Percentiles rank a stretch among this genome's conserved stretches.
phyloP scores from a whole-genome alignment of 2,888 invertebrate species.

The Adelphocoris suturalis region DNA sequence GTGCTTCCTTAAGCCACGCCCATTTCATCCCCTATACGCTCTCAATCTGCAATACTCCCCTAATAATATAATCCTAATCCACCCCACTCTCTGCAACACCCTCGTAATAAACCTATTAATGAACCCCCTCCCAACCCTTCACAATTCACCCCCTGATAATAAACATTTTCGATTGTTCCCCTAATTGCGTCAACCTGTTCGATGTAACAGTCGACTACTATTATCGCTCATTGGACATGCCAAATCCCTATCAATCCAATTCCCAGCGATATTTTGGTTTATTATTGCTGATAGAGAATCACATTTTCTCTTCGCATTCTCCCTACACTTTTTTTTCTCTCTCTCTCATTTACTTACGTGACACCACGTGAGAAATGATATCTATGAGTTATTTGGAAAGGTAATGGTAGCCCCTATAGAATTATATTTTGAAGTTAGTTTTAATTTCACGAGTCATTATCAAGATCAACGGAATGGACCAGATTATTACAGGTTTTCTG shows the following conservation, averaged over 20 bases:
- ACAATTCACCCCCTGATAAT: neutral
- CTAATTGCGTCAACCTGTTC: slow-evolving; percentile 11
- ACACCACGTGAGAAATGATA: too few species aligned
- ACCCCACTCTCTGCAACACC: neutral
- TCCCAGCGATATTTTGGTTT: neutral
- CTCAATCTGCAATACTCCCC: neutral
- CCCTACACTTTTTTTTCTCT: too few species aligned
- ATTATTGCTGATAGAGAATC: too few species aligned
- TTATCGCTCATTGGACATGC: neutral
- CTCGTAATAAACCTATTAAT: neutral
- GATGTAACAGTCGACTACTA: neutral
- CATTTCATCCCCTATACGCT: slow-evolving; percentile 12
- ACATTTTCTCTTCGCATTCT: too few species aligned
- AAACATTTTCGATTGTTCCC: neutral
- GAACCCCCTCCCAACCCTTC: neutral
- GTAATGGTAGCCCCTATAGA: too few species aligned
- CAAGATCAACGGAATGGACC: too few species aligned
- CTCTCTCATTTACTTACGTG: too few species aligned
- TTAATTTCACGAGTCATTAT: too few species aligned
- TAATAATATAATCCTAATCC: neutral
- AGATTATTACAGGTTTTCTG: too few species aligned
- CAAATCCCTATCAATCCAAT: slow-evolving; percentile 27
- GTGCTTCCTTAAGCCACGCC: slow-evolving; percentile 1
- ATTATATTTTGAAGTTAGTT: too few species aligned
- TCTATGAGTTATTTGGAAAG: too few species aligned